These are phyloP conservation scores for Pristis pectinata DNA, from an alignment of 2,797 vertebrate species.

Conservation along the genomic window DNA sequence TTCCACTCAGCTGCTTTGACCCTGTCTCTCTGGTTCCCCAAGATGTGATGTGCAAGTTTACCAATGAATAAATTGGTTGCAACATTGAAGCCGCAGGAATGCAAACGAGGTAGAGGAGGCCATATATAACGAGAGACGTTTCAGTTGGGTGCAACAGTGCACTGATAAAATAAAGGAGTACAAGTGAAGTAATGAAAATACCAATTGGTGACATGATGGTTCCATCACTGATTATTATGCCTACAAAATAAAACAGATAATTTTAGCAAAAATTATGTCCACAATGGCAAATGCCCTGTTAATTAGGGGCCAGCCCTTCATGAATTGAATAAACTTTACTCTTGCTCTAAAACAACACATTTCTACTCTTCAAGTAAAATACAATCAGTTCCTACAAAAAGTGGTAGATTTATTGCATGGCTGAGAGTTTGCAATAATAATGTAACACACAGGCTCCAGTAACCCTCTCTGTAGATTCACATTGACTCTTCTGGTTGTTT, in stretches of 20 bases:
- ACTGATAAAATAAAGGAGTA: slow-evolving; percentile 61
- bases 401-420: no score
- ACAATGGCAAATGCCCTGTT: not conserved
- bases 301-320: no score
- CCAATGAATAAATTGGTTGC: slow-evolving; percentile 69
- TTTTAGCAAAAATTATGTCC: not conserved
- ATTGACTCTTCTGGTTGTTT: no score
- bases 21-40: slow-evolving; percentile 70
- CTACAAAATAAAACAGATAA: slow-evolving; percentile 44
- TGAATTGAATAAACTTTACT: no score
- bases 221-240: slow-evolving; percentile 61
- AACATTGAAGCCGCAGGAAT: slow-evolving; percentile 74
- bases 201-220: slow-evolving; percentile 69
- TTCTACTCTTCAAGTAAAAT: no score
- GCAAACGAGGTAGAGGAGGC: slow-evolving; percentile 72
- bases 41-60: slow-evolving; percentile 68
- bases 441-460: no score
- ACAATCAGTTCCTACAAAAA: no score
- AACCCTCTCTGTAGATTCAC: no score
- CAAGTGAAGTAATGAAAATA: slow-evolving; percentile 64
- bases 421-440: no score
- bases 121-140: slow-evolving; percentile 57
- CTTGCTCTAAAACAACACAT: no score
- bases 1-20: slow-evolving; percentile 49
- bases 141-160: slow-evolving; percentile 67